These are phyloP conservation scores for Porites divaricata DNA, from an alignment of 92 coral and sea anemone species.

Conservation along the genomic window DNA sequence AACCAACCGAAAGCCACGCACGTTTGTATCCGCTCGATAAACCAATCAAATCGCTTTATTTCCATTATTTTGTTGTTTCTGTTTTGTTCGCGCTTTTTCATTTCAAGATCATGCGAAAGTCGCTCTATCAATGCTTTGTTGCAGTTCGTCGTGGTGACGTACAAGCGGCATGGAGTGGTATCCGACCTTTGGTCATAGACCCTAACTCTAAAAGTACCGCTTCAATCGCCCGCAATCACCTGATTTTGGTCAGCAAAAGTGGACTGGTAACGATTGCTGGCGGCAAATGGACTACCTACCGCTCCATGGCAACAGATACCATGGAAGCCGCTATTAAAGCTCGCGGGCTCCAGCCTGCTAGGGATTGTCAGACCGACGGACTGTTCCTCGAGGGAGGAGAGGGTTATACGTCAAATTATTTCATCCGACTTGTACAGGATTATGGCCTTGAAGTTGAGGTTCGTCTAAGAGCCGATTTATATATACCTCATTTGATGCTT, in stretches of 20 bases:
- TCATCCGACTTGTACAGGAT: slow-evolving; percentile 88
- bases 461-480: not conserved
- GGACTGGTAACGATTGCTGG: slow-evolving; percentile 97
- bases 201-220: slow-evolving; percentile 95
- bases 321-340: slow-evolving; percentile 91
- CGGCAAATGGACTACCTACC: slow-evolving; percentile 98
- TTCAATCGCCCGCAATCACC: slow-evolving; percentile 95
- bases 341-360: slow-evolving; percentile 78
- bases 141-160: slow-evolving; percentile 96
- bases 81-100: too few species aligned
- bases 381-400: slow-evolving; percentile 94
- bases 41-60: too few species aligned
- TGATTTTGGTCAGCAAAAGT: slow-evolving; percentile 89
- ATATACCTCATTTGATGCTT: too few species aligned
- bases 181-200: slow-evolving; percentile 91
- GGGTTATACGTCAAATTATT: slow-evolving; percentile 84
- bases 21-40: too few species aligned
- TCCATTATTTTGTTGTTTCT: too few species aligned
- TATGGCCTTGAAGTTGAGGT: slow-evolving; percentile 97
- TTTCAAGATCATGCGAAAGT: too few species aligned
- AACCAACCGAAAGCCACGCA: too few species aligned
- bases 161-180: slow-evolving; percentile 97
- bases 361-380: slow-evolving; percentile 95
- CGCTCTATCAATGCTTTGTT: not conserved
- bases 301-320: slow-evolving; percentile 95